Conservation (phyloP, 2,113 vertebrate species). For the Hyla sarda region DNA sequence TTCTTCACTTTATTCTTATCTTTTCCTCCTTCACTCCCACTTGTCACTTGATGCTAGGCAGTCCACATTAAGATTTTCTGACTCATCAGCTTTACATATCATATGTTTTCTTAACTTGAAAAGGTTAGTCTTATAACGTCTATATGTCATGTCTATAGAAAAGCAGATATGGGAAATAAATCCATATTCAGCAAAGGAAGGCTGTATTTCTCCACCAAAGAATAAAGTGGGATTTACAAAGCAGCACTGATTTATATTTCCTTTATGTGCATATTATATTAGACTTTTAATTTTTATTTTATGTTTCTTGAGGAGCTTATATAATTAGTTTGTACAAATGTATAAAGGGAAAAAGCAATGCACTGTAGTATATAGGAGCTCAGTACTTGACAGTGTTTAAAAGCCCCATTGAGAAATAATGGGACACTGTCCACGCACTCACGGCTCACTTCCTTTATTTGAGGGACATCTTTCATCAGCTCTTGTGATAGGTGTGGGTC, state of each 20-base stretch:
- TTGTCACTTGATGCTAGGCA: constrained; percentile 38
- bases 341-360: background rate
- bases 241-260: background rate
- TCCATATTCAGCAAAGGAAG: background rate
- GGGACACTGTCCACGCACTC: too few relatives aligned
- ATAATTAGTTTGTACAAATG: background rate
- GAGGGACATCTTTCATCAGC: too few relatives aligned
- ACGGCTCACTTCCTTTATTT: too few relatives aligned
- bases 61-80: constrained; percentile 32
- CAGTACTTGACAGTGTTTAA: too few relatives aligned
- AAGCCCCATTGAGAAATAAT: too few relatives aligned
- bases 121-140: constrained; percentile 21
- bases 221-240: background rate
- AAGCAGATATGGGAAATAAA: background rate
- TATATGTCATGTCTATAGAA: background rate
- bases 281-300: background rate
- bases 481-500: too few relatives aligned
- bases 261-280: background rate
- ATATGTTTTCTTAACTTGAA: background rate
- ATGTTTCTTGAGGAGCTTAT: background rate
- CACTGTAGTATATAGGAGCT: background rate
- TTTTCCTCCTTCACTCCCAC: constrained; percentile 23
- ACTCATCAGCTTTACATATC: constrained; percentile 39
- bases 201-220: background rate
- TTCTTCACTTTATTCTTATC: constrained; percentile 41